Conservation (phyloP, 2,113 vertebrate genomes). For the Balaeniceps rex region DNA sequence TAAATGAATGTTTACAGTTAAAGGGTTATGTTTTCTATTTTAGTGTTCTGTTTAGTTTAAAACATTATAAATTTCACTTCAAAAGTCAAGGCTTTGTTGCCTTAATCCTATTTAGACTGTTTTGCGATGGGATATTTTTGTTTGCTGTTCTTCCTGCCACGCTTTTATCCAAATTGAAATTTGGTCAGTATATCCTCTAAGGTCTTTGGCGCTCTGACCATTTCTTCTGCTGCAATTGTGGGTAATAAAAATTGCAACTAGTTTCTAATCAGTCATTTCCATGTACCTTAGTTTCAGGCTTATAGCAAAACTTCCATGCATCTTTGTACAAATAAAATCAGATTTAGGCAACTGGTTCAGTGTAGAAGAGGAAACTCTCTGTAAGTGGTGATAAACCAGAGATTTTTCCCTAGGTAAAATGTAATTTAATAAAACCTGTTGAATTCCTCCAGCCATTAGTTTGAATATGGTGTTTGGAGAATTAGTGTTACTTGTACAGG, state of each 20-base stretch:
- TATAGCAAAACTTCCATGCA: not conserved
- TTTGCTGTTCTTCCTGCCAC: not conserved
- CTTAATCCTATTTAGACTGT: not conserved
- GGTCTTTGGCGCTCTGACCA: not conserved
- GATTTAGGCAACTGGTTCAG: not conserved
- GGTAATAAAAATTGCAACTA: not conserved
- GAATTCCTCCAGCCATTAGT: not conserved
- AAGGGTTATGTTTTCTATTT: not conserved
- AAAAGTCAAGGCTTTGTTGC: not conserved
- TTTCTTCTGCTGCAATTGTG: not conserved
- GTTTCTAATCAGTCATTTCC: not conserved
- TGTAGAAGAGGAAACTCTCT: not conserved
- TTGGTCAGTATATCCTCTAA: not conserved
- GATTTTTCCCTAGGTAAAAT: not conserved
- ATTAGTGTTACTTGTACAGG: not conserved
- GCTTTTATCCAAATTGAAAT: not conserved
- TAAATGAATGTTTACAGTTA: not conserved
- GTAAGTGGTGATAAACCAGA: not conserved
- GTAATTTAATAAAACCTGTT: not conserved
- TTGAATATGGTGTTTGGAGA: not conserved
- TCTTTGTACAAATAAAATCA: not conserved
- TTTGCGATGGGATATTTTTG: not conserved
- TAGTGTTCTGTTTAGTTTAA: not conserved
- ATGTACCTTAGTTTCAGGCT: not conserved
- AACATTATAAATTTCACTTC: not conserved